These are phyloP conservation scores for Phataginus tricuspis DNA, from an alignment of 2,797 vertebrate genomes.

Conservation along the genomic window DNA sequence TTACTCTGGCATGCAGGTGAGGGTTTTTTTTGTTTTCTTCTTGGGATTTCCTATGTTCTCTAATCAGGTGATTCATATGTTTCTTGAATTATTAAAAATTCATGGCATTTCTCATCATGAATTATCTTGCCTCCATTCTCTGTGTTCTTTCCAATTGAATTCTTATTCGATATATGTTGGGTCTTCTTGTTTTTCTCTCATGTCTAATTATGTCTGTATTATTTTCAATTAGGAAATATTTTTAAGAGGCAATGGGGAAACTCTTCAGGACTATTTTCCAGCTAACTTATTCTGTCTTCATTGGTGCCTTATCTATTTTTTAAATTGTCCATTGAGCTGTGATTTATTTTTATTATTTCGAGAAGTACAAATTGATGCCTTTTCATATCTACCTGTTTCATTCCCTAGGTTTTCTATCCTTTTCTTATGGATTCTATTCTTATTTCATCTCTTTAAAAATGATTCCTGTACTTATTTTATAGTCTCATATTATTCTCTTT, in stretches of 20 bases:
- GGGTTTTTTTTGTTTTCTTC: not conserved
- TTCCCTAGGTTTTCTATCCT: not conserved
- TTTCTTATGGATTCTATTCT: not conserved
- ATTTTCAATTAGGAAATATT: not conserved
- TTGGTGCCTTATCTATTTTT: not conserved
- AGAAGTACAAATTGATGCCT: not conserved
- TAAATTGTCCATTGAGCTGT: not conserved
- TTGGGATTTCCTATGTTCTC: not conserved
- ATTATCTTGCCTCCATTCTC: not conserved
- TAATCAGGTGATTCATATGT: not conserved
- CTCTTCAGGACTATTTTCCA: not conserved
- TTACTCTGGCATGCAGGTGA: not conserved
- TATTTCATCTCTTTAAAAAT: slow-evolving; percentile 21
- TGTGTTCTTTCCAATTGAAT: not conserved
- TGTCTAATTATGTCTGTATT: not conserved
- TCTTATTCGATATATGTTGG: not conserved
- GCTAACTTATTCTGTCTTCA: not conserved
- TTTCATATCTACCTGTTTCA: not conserved
- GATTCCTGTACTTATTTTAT: not conserved
- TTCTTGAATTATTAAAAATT: slow-evolving; percentile 30
- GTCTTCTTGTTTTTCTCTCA: not conserved
- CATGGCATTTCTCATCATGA: not conserved
- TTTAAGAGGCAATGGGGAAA: not conserved
- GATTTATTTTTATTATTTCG: not conserved
- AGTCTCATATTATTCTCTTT: not conserved